These are phyloP conservation scores for Chelon auratus DNA, from an alignment of 2,797 vertebrate genomes.

Conservation along the genomic window DNA sequence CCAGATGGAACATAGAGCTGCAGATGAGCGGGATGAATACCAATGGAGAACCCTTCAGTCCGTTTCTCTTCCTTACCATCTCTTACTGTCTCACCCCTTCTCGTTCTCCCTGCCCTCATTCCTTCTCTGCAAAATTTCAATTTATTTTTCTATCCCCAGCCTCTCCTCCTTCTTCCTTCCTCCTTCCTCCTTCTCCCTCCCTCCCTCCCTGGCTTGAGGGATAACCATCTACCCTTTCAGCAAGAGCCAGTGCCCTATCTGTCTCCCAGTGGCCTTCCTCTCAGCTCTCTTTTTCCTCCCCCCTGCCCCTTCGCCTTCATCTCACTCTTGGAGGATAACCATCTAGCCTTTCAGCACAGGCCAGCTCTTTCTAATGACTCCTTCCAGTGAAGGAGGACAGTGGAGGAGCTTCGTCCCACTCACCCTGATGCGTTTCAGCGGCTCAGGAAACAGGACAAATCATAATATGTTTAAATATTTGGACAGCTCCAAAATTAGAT, in stretches of 20 bases:
- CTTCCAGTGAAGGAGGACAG: constrained; percentile 68
- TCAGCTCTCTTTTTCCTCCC: constrained; percentile 18
- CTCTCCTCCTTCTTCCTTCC: constrained; percentile 8
- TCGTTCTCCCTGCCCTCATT: not conserved
- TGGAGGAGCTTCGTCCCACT: constrained; percentile 62
- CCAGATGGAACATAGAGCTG: constrained; percentile 25
- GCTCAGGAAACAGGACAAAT: constrained; percentile 9
- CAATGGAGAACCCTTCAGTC: constrained; percentile 25
- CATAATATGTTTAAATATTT: constrained; percentile 34
- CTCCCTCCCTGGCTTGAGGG: constrained; percentile 38
- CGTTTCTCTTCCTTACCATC: constrained; percentile 2
- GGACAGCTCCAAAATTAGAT: constrained; percentile 28
- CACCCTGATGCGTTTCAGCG: constrained; percentile 31
- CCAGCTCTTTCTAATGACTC: constrained; percentile 72
- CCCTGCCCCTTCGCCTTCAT: constrained; percentile 55
- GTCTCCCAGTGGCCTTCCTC: constrained; percentile 54
- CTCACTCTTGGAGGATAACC: constrained; percentile 68
- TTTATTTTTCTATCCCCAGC: constrained; percentile 21
- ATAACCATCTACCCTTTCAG: constrained; percentile 78
- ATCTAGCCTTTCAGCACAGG: constrained; percentile 75
- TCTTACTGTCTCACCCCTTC: constrained; percentile 10
- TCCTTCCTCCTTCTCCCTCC: constrained; percentile 11
- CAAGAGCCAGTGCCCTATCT: constrained; percentile 64
- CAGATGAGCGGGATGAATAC: constrained; percentile 42
- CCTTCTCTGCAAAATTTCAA: constrained; percentile 31